Percentiles rank a stretch among this genome's conserved stretches.
phyloP scores from a whole-genome alignment of 2,888 invertebrate species.

The Thysanoteuthis rhombus region DNA sequence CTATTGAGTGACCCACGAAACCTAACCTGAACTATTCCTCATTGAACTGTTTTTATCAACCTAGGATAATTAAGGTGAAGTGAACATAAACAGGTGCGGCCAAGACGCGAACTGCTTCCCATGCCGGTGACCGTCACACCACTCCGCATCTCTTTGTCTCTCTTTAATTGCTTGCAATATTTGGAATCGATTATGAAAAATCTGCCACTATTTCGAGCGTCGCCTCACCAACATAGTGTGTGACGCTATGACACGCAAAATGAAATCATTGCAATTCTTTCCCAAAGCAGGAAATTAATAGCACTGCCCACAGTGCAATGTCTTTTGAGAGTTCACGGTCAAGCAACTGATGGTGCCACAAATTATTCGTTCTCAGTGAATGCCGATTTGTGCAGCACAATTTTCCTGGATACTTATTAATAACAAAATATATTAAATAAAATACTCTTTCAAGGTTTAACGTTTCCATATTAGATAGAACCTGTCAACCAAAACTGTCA shows the following conservation, averaged over 20 bases:
- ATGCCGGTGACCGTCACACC: too few relatives aligned
- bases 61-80: too few relatives aligned
- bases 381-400: not conserved
- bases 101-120: too few relatives aligned
- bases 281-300: not conserved
- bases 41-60: too few relatives aligned
- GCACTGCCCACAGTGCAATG: not conserved
- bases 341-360: not conserved
- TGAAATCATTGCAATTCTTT: not conserved
- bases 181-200: not conserved
- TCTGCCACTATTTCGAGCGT: not conserved
- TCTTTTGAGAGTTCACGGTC: too few relatives aligned
- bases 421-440: not conserved
- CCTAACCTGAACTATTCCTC: too few relatives aligned
- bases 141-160: too few relatives aligned
- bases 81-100: too few relatives aligned
- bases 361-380: not conserved
- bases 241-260: not conserved
- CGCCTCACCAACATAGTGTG: not conserved
- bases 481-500: too few relatives aligned
- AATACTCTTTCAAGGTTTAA: not conserved
- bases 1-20: too few relatives aligned
- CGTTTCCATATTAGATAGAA: too few relatives aligned
- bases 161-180: not conserved
- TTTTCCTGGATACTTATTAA: not conserved